Evolutionary conservation across 2,113 vertebrate genomes (phyloP), one percentile per base, ranked within the genome.

Genomic region (Sylvicapra grimmia): DNA sequence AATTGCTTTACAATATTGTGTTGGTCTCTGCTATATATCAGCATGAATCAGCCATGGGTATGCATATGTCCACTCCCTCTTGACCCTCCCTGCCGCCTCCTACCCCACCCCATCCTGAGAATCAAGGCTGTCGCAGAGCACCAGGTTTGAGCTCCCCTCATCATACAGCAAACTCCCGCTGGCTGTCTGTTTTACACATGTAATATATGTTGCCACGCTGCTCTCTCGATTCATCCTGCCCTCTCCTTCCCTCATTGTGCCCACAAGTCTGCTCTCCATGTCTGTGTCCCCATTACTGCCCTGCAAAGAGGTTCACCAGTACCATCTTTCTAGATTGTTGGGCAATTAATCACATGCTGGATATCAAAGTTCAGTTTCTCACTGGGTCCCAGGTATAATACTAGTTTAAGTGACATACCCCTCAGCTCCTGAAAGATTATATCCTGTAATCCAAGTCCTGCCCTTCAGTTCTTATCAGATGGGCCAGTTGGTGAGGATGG

Each of bases 21-120:
- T 44, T 77, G 72, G 23, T 27, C 40, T 27, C 72, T 77, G 40
- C 23, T 13, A 14, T 44, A 77, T 44, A 77, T 77, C 23, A 44
- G 8, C 40, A 44, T 77, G 72, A 77, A 44, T 77, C 72, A 77
- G 72, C 40, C 23, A 15, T 44, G 23, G 72, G 23, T 44, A 77
- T 77, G 40, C 23, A 27, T 44, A 77, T 44, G 12, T 44, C 23
- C 23, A 23, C 72, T 77, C 72, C 72, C 72, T 27, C 40, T 77
- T 44, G 40, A 77, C 25, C 11, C 12, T 77, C 40, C 40, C 72
- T 77, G 3, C 40, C 72, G 27, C 36, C 72, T 77, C 72, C 36
- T 36, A 44, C 36, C 36, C 36, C 12, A 77, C 40, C 68, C 72
- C 36, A 0, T 75, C 72, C 40, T 0, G 0, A 3, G 3, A 13